These are phyloP conservation scores for Idris sp. DNA, from an alignment of 1,140 invertebrate genomes.

Conservation along the genomic window DNA sequence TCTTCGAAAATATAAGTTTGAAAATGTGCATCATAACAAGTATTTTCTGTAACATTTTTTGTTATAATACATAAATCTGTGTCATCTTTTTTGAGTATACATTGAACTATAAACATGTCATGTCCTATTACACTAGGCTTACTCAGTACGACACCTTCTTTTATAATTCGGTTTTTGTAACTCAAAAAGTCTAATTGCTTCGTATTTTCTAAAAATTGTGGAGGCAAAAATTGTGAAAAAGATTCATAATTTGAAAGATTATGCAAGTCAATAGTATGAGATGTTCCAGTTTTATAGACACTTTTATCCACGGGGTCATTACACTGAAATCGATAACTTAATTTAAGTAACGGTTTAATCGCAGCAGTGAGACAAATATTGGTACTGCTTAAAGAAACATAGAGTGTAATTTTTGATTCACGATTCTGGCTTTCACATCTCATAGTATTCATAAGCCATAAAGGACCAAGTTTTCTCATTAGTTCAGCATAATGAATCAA, in stretches of 20 bases:
- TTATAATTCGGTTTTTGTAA: slow-evolving; percentile 12
- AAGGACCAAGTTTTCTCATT: slow-evolving; percentile 6
- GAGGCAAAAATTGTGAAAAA: background rate
- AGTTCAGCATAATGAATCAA: slow-evolving; percentile 13
- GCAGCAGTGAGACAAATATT: slow-evolving; percentile 14
- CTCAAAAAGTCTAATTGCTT: background rate
- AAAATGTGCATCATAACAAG: slow-evolving; percentile 20
- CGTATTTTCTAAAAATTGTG: too few relatives aligned
- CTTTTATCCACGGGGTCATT: background rate
- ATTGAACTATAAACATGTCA: slow-evolving; percentile 10
- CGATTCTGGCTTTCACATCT: slow-evolving; percentile 20
- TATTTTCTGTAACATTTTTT: slow-evolving; percentile 15
- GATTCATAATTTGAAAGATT: slow-evolving; percentile 3
- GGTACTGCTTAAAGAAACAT: background rate
- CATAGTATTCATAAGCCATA: slow-evolving; percentile 14
- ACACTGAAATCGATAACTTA: slow-evolving; percentile 8
- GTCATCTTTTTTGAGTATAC: background rate
- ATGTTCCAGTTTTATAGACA: background rate
- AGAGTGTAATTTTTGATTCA: slow-evolving; percentile 5
- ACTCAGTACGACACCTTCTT: slow-evolving; percentile 4
- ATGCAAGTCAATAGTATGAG: background rate
- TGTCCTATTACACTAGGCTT: slow-evolving; percentile 5
- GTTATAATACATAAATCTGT: slow-evolving; percentile 4
- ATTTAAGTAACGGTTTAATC: slow-evolving; percentile 10
- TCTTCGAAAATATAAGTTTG: slow-evolving; percentile 19